Conservation (phyloP, 2,888 invertebrate species). For the Cosmia trapezina region DNA sequence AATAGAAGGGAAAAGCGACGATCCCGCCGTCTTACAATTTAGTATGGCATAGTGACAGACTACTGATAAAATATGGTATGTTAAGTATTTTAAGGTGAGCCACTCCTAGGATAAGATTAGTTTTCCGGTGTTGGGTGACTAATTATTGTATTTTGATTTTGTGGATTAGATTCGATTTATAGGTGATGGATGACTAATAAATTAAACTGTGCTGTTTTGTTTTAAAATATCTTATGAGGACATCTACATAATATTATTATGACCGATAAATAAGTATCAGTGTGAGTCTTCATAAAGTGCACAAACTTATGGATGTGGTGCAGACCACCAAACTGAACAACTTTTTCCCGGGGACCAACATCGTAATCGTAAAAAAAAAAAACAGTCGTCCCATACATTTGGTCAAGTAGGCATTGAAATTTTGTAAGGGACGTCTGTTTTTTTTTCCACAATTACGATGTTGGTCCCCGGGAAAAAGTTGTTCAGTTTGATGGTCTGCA, state of each 20-base stretch:
- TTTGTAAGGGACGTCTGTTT: too few relatives aligned
- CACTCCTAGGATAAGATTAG: constrained; percentile 38
- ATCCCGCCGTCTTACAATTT: background rate
- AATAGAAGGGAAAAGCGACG: background rate
- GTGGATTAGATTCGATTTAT: constrained; percentile 9
- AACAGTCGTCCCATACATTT: too few relatives aligned
- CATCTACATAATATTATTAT: constrained; percentile 19
- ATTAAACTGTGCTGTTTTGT: constrained; percentile 32
- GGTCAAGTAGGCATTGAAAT: too few relatives aligned
- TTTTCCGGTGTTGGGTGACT: constrained; percentile 9
- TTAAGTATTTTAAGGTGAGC: constrained; percentile 42
- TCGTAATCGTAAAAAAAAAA: too few relatives aligned
- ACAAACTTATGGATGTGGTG: too few relatives aligned
- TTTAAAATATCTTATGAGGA: constrained; percentile 16
- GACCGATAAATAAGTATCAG: constrained; percentile 1
- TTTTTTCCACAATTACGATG: too few relatives aligned
- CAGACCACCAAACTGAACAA: too few relatives aligned
- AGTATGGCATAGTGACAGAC: background rate
- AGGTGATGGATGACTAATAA: constrained; percentile 2
- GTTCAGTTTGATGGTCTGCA: too few relatives aligned
- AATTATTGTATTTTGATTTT: constrained; percentile 18
- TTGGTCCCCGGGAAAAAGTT: too few relatives aligned
- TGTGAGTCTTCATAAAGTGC: too few relatives aligned
- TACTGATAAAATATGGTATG: constrained; percentile 28
- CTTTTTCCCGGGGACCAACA: too few relatives aligned